Evolutionary conservation across 2,797 vertebrate species (phyloP).

Genomic region (Gadopsis marmoratus): DNA sequence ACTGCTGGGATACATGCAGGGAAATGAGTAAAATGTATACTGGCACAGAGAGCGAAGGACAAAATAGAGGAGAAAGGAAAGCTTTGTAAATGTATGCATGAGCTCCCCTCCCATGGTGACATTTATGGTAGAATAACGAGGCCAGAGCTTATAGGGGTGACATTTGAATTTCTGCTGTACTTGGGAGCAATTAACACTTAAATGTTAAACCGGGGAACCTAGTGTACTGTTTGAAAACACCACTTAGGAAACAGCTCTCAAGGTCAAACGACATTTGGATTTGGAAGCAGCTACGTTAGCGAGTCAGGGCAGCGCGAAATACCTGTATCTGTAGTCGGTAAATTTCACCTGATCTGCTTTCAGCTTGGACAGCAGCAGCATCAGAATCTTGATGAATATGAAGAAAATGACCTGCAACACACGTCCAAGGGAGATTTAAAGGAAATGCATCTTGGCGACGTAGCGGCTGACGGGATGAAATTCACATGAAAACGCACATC

Average conservation of each 20-base stretch:
- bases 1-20: background rate
- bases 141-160: conserved; percentile 9
- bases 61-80: background rate
- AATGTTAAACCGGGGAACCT: conserved; percentile 22
- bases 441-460: background rate
- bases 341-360: conserved; percentile 95
- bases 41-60: conserved; percentile 5
- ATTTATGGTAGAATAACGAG: conserved; percentile 18
- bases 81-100: conserved; percentile 18
- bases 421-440: conserved; percentile 35
- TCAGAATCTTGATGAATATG: conserved; percentile 95
- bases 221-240: background rate
- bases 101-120: conserved; percentile 11
- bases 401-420: conserved; percentile 92
- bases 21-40: background rate
- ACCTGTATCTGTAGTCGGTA: conserved; percentile 98
- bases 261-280: conserved; percentile 25
- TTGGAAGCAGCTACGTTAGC: background rate
- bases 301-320: background rate
- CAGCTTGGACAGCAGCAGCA: conserved; percentile 94
- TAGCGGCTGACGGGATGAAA: background rate
- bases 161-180: conserved; percentile 38
- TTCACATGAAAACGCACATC: background rate
- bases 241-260: background rate
- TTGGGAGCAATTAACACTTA: conserved; percentile 48